Evolutionary conservation across 2,888 invertebrate genomes (phyloP).

Genomic region (Oscheius sp.): DNA sequence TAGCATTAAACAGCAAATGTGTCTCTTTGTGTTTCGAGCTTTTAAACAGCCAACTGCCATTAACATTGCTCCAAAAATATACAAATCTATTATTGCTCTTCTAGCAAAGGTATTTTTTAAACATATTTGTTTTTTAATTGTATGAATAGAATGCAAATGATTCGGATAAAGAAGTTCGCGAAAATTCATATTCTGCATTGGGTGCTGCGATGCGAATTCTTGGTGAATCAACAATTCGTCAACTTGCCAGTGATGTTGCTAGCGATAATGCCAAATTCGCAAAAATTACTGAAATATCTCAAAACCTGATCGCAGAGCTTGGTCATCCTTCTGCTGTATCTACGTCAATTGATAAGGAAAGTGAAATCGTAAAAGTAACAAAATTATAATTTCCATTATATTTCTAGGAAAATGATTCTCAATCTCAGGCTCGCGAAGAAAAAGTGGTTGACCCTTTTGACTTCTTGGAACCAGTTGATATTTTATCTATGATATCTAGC

Average conservation of each 20-base stretch:
- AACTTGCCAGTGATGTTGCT: constrained; percentile 32
- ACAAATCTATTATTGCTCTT: constrained; percentile 32
- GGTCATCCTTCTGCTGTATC: background rate
- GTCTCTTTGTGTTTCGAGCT: constrained; percentile 50
- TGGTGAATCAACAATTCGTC: constrained; percentile 29
- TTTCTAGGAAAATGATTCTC: background rate
- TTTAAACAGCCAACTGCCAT: background rate
- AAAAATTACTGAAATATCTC: constrained; percentile 26
- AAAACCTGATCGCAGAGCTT: background rate
- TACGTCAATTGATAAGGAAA: background rate
- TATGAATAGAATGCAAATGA: constrained; percentile 40
- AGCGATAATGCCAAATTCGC: constrained; percentile 46
- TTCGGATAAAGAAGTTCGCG: constrained; percentile 44
- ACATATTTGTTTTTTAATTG: background rate
- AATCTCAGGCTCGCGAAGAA: background rate
- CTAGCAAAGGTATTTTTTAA: constrained; percentile 33
- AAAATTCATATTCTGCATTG: constrained; percentile 41
- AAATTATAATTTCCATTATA: background rate
- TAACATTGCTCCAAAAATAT: constrained; percentile 69
- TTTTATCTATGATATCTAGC: constrained; percentile 71
- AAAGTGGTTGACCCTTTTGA: constrained; percentile 86
- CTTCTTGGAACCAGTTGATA: constrained; percentile 87
- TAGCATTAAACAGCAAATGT: constrained; percentile 71
- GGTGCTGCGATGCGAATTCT: constrained; percentile 42
- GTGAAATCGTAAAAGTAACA: background rate